Base-by-base conservation (phyloP, 2,797 vertebrate species). In the Oreonectes daqikongensis region DNA sequence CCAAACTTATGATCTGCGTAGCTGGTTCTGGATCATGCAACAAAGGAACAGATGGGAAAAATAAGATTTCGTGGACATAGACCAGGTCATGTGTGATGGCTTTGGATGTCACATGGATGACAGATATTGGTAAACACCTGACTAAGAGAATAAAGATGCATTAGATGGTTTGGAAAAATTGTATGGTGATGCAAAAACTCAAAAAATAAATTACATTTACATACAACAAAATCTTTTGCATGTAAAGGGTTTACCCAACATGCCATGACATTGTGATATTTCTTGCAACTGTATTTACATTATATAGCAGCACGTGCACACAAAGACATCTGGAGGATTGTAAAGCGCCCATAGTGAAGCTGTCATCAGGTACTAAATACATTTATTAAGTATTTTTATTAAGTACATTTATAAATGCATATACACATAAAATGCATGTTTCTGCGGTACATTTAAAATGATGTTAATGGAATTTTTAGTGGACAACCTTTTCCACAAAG, bases 1-100 rank as follows among this genome's bases (percentile, higher is more conserved):
- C 85, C 79, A 83, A 82, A 83, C 80, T 68, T 75, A 83, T 79
- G 74, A 83, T 79, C 75, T 14, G 55, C 67, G 75, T 78, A 73
- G 79, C 48, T 83, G 61, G 73, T 79, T 81, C 69, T 73, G 44
- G 66, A 72, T 50, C 61, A 53, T 35, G 75, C 64, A 66, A 78
- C 61, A n/a, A 73, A 69, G 63, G 28, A 80, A 75, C 75, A 76
- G 72, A 80, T 57, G 44, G 50, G 44, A 50, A 59, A 44, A 77
- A 72, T 44, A 69, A 55, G 63, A 72, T 53, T 73, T 66, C 15
- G 15, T 72, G 73, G 77, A 64, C 30, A n/a, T n/a, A 30, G 7
- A 68, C 68, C 72, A 81, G 48, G 69, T 75, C 50, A 67, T 44
- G 35, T 75, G 64, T 70, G 59, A 77, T 24, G 57, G 30, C 68